Base-by-base conservation (phyloP, 2,797 vertebrate species). In the Acipenser ruthenus region DNA sequence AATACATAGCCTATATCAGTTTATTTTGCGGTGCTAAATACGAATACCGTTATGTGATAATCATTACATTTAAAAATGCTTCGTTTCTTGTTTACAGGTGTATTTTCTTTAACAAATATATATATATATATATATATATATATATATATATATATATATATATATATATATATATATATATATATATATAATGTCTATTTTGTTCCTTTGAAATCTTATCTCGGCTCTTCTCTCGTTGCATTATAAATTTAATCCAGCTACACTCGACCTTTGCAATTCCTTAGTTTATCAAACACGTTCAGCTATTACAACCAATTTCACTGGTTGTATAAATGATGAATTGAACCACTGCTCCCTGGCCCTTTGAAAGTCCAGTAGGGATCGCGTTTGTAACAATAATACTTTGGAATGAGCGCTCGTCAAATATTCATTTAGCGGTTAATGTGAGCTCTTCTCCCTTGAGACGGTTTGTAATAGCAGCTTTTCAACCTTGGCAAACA, bases 361-460 rank as follows among this genome's bases (percentile, higher is more conserved):
- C 94, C 90, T 88, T 83, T 82, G 83, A 88, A 89, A 89, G 92
- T 93, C 91, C 91, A 89, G 84, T 87, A 88, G 90, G 89, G 90
- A 90, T 55, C 87, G 85, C 89, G 86, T 90, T 91, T 90, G 89
- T 89, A 81, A 88, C 90, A 93, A 94, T 93, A 92, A 92, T 90
- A 93, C 92, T 89, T 91, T 84, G 85, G 91, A 94, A 88, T 90
- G 92, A 93, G 92, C 90, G 88, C 94, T 95, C 93, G 93, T 98
- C 93, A 97, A 97, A 97, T 97, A 97, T 96, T 97, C 94, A 97
- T 97, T 95, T 93, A 93, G 91, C 89, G 89, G 91, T 94, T 93
- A 93, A 93, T 93, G 92, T 91, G 91, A 95, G 91, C 91, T 82
- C 79, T 83, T 87, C 80, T 87, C 95, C 94, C 94, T 81, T 77